Evolutionary conservation across 2,797 vertebrate species (phyloP), one percentile per base, ranked within the genome.

Genomic region (Chloroceryle inda): DNA sequence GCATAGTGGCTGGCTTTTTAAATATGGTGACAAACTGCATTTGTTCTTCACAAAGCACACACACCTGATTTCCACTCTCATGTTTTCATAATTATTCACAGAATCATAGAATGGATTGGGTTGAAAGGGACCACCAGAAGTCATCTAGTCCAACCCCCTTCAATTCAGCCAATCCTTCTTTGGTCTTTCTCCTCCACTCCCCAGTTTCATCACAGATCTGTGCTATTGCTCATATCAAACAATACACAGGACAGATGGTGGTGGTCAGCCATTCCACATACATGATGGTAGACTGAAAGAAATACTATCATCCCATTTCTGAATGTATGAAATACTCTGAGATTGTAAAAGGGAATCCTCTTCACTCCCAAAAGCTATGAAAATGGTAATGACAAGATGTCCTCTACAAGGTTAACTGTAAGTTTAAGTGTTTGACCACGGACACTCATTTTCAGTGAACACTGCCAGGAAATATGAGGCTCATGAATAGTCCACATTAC

Each of bases 211-310:
- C 49, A 22, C 3, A 11, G 52, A 80, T 37, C 63, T 55, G 8
- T 11, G 42, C 5, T 40, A n/a, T 4, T 53, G 26, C 31, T 74
- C 27, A 3, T 6, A 78, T 14, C 38, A 85, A 83, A 45, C 10
- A 78, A 78, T 7, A 52, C 8, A 13, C 9, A 33, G 29, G 31
- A 52, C 16, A 50, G 45, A 20, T 27, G 35, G 22, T 80, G 29
- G 71, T 0, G 0, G 31, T 31, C 47, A 87, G 52, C 10, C 26
- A 20, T 58, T 71, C 11, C 42, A 45, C 37, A 66, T 0, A 0
- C 3, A 21, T 11, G 5, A 62, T 5, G 4, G 19, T 19, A 64
- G 74, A 88, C 2, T 21, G 40, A 61, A 72, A 91, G 12, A 83
- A 90, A 84, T 13, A 42, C 4, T 31, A 47, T 45, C 10, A 56